Evolutionary conservation across 2,113 vertebrate genomes (phyloP), one percentile per base, ranked within the genome.

Genomic region (Gymnocephalus cernua): DNA sequence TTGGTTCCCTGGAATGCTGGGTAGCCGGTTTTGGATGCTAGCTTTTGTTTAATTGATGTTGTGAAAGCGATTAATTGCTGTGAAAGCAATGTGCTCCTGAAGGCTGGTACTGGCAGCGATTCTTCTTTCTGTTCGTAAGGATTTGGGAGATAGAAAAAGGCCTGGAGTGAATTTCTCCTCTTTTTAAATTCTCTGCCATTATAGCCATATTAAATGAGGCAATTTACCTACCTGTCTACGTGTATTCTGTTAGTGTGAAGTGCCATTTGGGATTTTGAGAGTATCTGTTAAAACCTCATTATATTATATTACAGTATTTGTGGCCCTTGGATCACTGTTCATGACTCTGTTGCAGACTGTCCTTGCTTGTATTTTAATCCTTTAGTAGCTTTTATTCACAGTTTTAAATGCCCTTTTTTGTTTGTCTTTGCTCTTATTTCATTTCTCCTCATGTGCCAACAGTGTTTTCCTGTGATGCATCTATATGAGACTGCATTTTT

Each of bases 41-140:
- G 78, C 83, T 79, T 70, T 86, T 85, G 81, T 82, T 86, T 93
- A 93, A 93, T 92, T 89, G 93, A 92, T 94, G 92, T 91, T 93
- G 88, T 93, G 92, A 93, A 88, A 87, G 87, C 88, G 84, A 87
- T 92, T 93, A 93, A 93, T 93, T 88, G 85, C 87, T 80, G 87
- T 78, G 84, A 92, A 89, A 89, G 87, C 88, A 82, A 80, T 83
- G 88, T 62, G 90, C 89, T 90, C 82, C 86, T 81, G 85, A 91
- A 84, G 75, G 80, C 88, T 73, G 74, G 6, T 76, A 41, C 64
- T 89, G 89, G 79, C 88, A 79, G 72, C 35, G 4, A 12, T 48
- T 63, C 64, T 27, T 74, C 80, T 73, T 14, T 32, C 77, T 74
- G 66, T 77, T 74, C 9, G 2, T 32, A 38, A 80, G 78, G 85